phyloP scores from a whole-genome alignment of 2,113 vertebrate genomes.

The Mormoops blainvillei region DNA sequence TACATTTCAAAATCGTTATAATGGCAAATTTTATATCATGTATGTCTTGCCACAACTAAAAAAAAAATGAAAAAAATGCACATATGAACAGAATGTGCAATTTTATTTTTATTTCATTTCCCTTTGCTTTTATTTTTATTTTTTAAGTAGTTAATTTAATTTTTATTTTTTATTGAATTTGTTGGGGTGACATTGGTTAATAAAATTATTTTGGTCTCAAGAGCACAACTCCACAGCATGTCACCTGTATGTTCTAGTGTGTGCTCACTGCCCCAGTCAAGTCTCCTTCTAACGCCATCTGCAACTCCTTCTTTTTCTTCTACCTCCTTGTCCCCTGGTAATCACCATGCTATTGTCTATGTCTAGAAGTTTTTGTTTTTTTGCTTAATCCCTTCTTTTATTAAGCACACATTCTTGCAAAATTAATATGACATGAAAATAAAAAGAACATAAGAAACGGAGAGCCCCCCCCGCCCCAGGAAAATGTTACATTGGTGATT shows the following conservation, averaged over 20 bases:
- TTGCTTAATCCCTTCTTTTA: not conserved
- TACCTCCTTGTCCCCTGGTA: not conserved
- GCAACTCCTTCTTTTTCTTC: fast-evolving
- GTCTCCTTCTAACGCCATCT: not conserved
- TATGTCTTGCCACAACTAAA: not conserved
- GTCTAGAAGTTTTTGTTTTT: not conserved
- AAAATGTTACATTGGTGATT: constrained; percentile 49
- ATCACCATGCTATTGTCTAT: not conserved
- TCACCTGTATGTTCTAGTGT: not conserved
- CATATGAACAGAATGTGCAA: not conserved
- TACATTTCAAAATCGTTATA: not conserved
- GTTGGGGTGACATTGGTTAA: not conserved
- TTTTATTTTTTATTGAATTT: not conserved
- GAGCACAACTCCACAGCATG: not conserved
- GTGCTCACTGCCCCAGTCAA: not conserved
- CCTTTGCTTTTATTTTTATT: not conserved
- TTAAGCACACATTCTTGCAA: constrained; percentile 25
- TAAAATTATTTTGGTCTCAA: not conserved
- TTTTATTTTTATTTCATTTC: constrained; percentile 4
- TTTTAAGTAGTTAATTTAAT: not conserved
- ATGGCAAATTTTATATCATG: not conserved
- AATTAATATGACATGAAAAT: constrained; percentile 42
- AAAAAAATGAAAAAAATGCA: not conserved
- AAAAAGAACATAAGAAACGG: constrained; percentile 16
- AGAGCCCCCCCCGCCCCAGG: constrained; percentile 36